Evolutionary conservation across 2,888 invertebrate genomes (phyloP), one percentile per base, ranked within the genome.

Genomic region (Heliconius sara): DNA sequence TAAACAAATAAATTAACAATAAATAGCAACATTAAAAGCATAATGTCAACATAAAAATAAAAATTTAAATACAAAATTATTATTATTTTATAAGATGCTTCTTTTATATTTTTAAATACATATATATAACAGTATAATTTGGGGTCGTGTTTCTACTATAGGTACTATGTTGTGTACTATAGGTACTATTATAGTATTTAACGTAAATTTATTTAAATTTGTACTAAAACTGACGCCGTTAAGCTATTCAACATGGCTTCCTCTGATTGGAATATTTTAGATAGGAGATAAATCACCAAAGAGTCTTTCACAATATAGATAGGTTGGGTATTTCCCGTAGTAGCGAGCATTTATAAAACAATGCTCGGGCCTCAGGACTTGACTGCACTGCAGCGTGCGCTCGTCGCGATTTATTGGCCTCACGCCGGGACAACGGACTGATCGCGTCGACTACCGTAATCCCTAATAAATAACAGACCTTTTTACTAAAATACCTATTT

Each of bases 391-490:
- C 90, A 91, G 91, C 88, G 81, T 84, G 88, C 88, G 88, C 89
- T 87, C 84, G 84, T 86, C 83, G 86, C 87, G 89, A 92, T 93
- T 93, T 91, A 92, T 92, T 84, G 85, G 87, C 89, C 87, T 86
- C 87, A 84, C 84, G 85, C 83, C 81, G 80, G 83, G 77, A 82
- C 81, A 82, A 80, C 80, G 74, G 83, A 77, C 75, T 75, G 79
- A 79, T 82, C 82, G 81, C 77, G 90, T 89, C 89, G 88, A 90
- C 89, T 88, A 86, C 84, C 86, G 87, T 88, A 87, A 90, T 91
- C 89, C 88, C 91, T 90, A 91, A 92, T 93, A 92, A 93, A 93
- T 92, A 91, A 91, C 91, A 86, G 85, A 85, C 87, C 89, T 86
- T 79, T 82, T 81, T 78, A 80, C 60, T 74, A 79, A 70, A 78